Evolutionary conservation across 2,797 vertebrate species (phyloP).

Genomic region (Stomatorhinus walkeri): DNA sequence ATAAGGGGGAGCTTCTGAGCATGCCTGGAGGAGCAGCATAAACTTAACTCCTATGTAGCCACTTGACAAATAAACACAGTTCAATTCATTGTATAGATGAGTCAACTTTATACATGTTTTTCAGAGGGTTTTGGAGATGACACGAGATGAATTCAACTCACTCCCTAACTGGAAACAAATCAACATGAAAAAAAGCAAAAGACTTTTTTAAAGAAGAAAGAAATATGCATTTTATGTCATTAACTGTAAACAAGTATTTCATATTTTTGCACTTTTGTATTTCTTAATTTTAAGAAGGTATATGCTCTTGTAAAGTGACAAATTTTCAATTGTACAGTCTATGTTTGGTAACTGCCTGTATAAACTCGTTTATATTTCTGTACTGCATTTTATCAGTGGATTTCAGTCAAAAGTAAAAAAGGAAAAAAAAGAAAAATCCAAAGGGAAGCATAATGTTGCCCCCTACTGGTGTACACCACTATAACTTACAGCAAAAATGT

Average conservation of each 20-base stretch:
- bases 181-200: constrained; percentile 70
- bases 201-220: constrained; percentile 56
- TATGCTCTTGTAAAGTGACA: constrained; percentile 22
- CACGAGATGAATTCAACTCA: constrained; percentile 61
- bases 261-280: constrained; percentile 28
- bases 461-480: not conserved
- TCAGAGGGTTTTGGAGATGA: constrained; percentile 64
- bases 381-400: not conserved
- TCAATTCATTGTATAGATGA: not conserved
- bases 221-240: not conserved
- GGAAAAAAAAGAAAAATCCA: not conserved
- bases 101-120: constrained; percentile 24
- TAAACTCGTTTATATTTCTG: not conserved
- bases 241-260: constrained; percentile 18
- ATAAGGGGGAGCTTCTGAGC: not conserved
- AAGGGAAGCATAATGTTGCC: not conserved
- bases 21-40: not conserved
- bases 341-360: not conserved
- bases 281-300: constrained; percentile 16
- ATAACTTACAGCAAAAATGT: not conserved
- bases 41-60: not conserved
- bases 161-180: constrained; percentile 73
- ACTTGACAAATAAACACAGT: not conserved
- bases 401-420: not conserved
- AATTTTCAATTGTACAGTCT: constrained; percentile 41